Evolutionary conservation across 2,888 invertebrate genomes (phyloP), one percentile per base, ranked within the genome.

Genomic region (Tupiocoris notatus): DNA sequence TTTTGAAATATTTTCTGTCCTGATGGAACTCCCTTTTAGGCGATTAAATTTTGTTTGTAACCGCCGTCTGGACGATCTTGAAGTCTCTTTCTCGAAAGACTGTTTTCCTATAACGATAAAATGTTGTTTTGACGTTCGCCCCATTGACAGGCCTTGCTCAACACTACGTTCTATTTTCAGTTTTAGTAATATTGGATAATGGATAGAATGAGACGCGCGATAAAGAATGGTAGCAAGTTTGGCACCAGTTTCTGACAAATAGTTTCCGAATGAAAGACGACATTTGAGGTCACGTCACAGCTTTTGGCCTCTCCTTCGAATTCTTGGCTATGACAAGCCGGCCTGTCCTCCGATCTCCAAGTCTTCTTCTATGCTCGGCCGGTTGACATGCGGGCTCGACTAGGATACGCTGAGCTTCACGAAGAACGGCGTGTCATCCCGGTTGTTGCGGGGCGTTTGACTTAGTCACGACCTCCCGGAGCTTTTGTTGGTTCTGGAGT

Each of bases 401-500:
- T n/a, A n/a, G n/a, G n/a, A n/a, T n/a, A n/a, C n/a, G n/a, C n/a
- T n/a, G n/a, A n/a, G n/a, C 39, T 39, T 39, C 39, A 39, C 39
- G 39, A 39, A 39, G 39, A 39, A 39, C 39, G 67, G 67, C 67
- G 59, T 59, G 70, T 70, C 70, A 70, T 70, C 70, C 61, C 25
- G 18, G 70, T 24, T 59, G 70, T 24, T 22, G 25, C 59, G 39
- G 22, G 24, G 70, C 70, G 61, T 70, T 67, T 70, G 61, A 70
- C 70, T 70, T 59, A 70, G 70, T 70, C 70, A 70, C 70, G 70
- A 70, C 70, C 61, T 70, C 70, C 25, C 17, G 25, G 18, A 17
- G 59, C 70, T 70, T 70, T 70, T 70, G 70, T 70, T 70, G 70
- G 61, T 70, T 70, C 25, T 70, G 70, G 61, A 70, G 70, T 70